Percentiles rank a stretch among this genome's conserved stretches.
Evolutionary conservation across 2,113 vertebrate species (phyloP).

Genomic region (Pseudorectes ferrugineus): DNA sequence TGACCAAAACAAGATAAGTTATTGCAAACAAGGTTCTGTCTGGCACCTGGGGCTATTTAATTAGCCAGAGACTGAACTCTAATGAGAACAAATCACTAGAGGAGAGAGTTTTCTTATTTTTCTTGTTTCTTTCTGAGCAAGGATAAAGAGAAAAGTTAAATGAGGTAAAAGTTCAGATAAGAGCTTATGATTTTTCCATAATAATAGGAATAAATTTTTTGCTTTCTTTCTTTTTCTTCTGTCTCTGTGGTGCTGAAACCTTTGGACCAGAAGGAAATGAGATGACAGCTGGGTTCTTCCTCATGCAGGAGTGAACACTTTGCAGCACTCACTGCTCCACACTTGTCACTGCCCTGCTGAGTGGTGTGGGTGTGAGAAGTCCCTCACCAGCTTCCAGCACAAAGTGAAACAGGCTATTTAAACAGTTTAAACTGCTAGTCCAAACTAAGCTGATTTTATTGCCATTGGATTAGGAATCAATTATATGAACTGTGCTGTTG

Average conservation of each 20-base stretch:
- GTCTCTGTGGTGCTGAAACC: not conserved
- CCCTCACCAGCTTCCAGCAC: not conserved
- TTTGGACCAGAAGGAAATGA: not conserved
- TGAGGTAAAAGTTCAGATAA: not conserved
- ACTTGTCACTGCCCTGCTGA: not conserved
- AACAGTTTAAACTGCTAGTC: not conserved
- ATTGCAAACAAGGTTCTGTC: not conserved
- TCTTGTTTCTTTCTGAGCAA: not conserved
- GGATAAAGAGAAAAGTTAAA: not conserved
- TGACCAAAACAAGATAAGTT: slow-evolving; percentile 4
- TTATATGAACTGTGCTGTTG: not conserved
- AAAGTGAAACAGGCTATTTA: not conserved
- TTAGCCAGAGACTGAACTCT: not conserved
- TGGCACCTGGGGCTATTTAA: slow-evolving; percentile 11
- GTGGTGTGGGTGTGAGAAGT: not conserved
- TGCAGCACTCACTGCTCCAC: not conserved
- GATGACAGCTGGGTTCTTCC: not conserved
- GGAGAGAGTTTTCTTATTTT: not conserved
- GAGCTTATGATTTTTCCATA: not conserved
- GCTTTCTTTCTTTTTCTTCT: not conserved
- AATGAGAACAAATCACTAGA: not conserved
- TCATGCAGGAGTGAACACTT: not conserved
- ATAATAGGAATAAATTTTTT: not conserved
- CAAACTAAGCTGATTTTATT: not conserved
- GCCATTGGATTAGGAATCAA: not conserved